Evolutionary conservation across 2,797 vertebrate genomes (phyloP), one percentile per base, ranked within the genome.

Genomic region (Sebastes paucispinis): DNA sequence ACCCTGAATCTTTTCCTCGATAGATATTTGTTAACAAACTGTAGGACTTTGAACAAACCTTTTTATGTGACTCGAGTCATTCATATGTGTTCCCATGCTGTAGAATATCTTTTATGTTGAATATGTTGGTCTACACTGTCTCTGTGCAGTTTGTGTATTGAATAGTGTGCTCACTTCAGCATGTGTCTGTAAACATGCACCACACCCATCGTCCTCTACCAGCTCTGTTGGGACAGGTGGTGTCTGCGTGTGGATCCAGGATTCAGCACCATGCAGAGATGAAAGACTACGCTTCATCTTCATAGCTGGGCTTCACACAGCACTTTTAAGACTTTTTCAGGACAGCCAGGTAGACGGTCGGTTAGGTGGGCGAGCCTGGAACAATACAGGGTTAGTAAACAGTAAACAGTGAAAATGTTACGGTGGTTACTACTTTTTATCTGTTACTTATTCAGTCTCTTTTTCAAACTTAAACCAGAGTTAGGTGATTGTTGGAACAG

Each of bases 171-270:
- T 75, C 54, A 14, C 73, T 72, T 47, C 69, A 69, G 63, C 55
- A 64, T 68, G 62, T n/a, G 24, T 60, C 59, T 58, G 31, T 77
- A 52, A 54, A 14, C 36, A 39, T 58, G 77, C 8, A 9, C 79
- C 82, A 79, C 86, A 78, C 84, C 87, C 84, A 58, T 69, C 62
- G 7, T 24, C 34, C 79, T 31, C 76, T 9, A 39, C 14, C 59
- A 6, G 5, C 77, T 79, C 74, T 88, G 86, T 86, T 88, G 88
- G 85, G 82, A 88, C 90, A 89, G 87, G 75, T 87, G 90, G 75
- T 71, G 73, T 16, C 54, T 69, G 57, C 69, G 67, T 58, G 43
- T 25, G 32, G 66, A 64, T 80, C 82, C 68, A 63, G 76, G 36
- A 76, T 54, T 50, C 50, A 50, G 74, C 67, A 20, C 54, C 88